Evolutionary conservation across 1,140 invertebrate species (phyloP).

Genomic region (Steinernema khuongi): DNA sequence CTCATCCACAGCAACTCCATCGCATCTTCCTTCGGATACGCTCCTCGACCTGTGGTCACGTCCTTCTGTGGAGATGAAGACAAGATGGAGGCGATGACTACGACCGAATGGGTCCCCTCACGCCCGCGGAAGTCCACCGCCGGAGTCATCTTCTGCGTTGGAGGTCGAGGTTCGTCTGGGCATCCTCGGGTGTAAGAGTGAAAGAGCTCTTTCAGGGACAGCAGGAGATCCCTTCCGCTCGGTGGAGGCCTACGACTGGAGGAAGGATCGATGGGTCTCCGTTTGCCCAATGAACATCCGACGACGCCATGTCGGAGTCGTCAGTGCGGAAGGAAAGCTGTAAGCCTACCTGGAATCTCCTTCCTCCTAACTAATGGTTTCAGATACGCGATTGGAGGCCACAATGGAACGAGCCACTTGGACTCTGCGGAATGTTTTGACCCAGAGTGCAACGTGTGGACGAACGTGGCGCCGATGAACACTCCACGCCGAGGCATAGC

Average conservation of each 20-base stretch:
- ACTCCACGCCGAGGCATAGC: constrained; percentile 89
- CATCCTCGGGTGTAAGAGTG: neutral
- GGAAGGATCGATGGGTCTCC: constrained; percentile 90
- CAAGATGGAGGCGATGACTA: neutral
- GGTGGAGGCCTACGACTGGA: constrained; percentile 90
- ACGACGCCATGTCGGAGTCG: constrained; percentile 90
- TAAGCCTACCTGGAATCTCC: constrained; percentile 63
- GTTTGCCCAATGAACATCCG: constrained; percentile 96
- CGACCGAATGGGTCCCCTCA: neutral
- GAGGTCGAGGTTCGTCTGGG: constrained; percentile 37
- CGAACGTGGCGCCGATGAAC: constrained; percentile 91
- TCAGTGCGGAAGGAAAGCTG: constrained; percentile 94
- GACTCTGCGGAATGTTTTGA: constrained; percentile 75
- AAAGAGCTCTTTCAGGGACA: constrained; percentile 21
- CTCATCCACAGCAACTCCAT: constrained; percentile 4
- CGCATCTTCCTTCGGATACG: constrained; percentile 9
- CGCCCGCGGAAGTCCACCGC: constrained; percentile 21
- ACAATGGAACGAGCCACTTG: constrained; percentile 82
- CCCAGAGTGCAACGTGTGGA: constrained; percentile 93
- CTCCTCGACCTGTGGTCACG: neutral
- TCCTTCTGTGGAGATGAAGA: neutral
- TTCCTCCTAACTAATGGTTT: neutral
- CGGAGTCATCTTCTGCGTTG: constrained; percentile 48
- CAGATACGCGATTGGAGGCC: constrained; percentile 79
- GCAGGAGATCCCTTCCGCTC: constrained; percentile 44